Evolutionary conservation across 2,888 invertebrate species (phyloP).

Genomic region (Trachelus tabidus): DNA sequence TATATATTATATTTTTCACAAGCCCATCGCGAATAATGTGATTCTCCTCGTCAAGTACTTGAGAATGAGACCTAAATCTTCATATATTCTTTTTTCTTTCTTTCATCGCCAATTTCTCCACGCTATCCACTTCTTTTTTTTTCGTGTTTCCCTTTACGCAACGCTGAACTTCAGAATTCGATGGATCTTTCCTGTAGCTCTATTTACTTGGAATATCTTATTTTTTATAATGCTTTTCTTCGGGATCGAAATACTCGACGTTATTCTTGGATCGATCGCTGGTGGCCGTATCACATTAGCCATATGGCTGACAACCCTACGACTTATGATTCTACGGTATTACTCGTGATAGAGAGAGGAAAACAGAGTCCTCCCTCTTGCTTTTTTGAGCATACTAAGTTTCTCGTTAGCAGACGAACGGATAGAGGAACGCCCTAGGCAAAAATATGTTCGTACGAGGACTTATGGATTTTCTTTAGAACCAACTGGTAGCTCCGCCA

Average conservation of each 20-base stretch:
- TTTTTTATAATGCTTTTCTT: neutral
- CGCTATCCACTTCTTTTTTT: neutral
- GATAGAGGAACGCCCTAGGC: constrained; percentile 50
- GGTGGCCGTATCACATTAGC: neutral
- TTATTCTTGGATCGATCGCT: neutral
- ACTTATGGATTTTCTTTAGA: constrained; percentile 68
- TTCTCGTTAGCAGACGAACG: constrained; percentile 32
- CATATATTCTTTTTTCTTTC: neutral
- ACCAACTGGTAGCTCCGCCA: constrained; percentile 87
- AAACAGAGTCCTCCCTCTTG: neutral
- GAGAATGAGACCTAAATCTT: neutral
- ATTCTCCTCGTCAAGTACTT: neutral
- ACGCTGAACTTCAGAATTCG: neutral
- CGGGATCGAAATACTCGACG: neutral
- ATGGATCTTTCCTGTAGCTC: neutral
- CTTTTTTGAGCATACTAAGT: neutral
- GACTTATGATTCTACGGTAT: neutral
- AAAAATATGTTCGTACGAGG: constrained; percentile 33
- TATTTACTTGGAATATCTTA: neutral
- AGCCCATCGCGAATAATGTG: neutral
- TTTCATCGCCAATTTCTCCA: neutral
- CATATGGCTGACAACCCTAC: neutral
- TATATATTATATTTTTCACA: neutral
- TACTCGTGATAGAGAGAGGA: neutral
- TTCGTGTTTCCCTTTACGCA: neutral